These are phyloP conservation scores for Ceratoteleas bidentatus DNA, from an alignment of 1,140 invertebrate species.

Conservation along the genomic window DNA sequence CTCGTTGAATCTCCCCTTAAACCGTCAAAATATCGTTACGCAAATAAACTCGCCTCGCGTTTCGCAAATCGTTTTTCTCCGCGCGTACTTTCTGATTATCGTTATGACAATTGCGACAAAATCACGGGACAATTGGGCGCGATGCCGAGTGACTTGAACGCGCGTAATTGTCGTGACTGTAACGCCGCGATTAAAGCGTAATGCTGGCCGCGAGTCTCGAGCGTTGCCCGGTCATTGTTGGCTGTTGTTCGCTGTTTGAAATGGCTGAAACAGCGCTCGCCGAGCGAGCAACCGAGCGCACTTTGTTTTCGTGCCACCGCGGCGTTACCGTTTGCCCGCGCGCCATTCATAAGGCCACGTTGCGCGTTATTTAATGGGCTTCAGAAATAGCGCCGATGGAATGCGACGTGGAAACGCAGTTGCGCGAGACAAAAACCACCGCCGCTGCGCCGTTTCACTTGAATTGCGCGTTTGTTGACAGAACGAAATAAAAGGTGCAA, in stretches of 20 bases:
- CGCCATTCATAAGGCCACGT: conserved; percentile 34
- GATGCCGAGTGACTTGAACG: conserved; percentile 38
- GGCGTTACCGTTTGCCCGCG: conserved; percentile 14
- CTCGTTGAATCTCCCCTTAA: too few relatives aligned
- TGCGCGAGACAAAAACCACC: too few relatives aligned
- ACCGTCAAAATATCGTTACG: too few relatives aligned
- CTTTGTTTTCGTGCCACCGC: conserved; percentile 48
- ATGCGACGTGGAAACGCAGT: too few relatives aligned
- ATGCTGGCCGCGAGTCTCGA: conserved; percentile 28
- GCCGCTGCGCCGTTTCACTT: too few relatives aligned
- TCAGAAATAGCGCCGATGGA: too few relatives aligned
- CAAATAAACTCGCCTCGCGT: too few relatives aligned
- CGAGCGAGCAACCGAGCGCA: conserved; percentile 32
- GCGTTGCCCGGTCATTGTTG: conserved; percentile 52
- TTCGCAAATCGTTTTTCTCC: too few relatives aligned
- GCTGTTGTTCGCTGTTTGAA: too few relatives aligned
- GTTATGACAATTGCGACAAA: conserved; percentile 6
- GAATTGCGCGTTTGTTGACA: too few relatives aligned
- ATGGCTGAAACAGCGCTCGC: too few relatives aligned
- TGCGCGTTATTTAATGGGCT: conserved; percentile 18
- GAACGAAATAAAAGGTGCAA: too few relatives aligned
- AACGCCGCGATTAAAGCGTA: conserved; percentile 32
- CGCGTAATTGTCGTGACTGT: conserved; percentile 21
- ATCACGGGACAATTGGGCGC: background rate
- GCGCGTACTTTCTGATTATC: background rate